Evolutionary conservation across 1,140 invertebrate genomes (phyloP).

Genomic region (Zaprionus nigranus): DNA sequence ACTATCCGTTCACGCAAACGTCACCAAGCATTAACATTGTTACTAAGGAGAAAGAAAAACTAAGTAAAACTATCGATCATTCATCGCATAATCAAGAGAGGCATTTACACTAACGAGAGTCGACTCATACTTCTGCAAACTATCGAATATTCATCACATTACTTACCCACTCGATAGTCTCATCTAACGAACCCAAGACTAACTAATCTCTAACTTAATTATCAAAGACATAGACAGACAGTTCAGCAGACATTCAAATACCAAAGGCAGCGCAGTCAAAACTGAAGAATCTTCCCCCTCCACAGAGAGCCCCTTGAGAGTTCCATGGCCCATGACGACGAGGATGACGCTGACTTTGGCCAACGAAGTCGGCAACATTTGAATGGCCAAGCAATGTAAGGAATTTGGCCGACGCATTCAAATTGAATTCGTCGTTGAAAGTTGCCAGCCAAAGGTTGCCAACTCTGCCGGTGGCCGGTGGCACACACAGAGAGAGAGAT

Average conservation of each 20-base stretch:
- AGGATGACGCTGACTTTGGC: background rate
- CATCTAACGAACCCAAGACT: no score
- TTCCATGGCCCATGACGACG: conserved; percentile 1
- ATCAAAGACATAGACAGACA: conserved; percentile 14
- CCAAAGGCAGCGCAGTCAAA: conserved; percentile 5
- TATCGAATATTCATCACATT: background rate
- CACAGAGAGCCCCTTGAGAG: background rate
- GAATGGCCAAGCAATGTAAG: conserved; percentile 69
- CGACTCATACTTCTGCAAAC: background rate
- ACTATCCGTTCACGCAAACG: no score
- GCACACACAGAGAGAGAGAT: conserved; percentile 14
- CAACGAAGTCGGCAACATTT: conserved; percentile 59
- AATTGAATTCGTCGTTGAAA: conserved; percentile 44
- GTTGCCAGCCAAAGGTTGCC: background rate
- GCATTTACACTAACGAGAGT: background rate
- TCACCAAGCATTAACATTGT: no score
- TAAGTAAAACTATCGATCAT: background rate
- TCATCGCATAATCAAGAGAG: background rate
- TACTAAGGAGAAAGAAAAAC: no score
- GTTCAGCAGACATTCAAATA: background rate
- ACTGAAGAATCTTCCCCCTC: background rate
- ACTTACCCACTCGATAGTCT: background rate
- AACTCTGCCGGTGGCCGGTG: conserved; percentile 1
- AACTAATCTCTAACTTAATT: conserved; percentile 19
- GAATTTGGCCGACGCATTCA: conserved; percentile 69